Evolutionary conservation across 2,113 vertebrate species (phyloP).

Genomic region (Crotophaga sulcirostris): DNA sequence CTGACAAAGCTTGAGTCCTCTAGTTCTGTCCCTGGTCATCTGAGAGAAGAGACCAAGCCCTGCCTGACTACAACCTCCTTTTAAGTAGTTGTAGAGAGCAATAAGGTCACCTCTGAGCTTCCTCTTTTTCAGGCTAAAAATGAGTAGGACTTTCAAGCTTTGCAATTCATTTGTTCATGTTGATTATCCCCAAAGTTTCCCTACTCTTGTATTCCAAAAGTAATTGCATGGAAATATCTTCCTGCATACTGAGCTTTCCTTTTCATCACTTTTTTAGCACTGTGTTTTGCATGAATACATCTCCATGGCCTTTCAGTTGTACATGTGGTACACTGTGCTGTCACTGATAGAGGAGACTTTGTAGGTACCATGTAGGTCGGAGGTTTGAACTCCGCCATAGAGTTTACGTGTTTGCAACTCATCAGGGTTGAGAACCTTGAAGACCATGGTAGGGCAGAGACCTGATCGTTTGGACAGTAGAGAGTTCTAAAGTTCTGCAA

Average conservation of each 20-base stretch:
- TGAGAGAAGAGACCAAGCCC: too few relatives aligned
- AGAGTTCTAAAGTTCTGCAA: neutral
- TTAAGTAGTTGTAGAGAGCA: too few relatives aligned
- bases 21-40: too few relatives aligned
- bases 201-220: neutral
- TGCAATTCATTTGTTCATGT: neutral
- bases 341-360: neutral
- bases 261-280: neutral
- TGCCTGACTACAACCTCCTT: too few relatives aligned
- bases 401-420: neutral
- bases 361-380: neutral
- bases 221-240: neutral
- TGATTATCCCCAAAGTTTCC: neutral
- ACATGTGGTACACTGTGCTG: neutral
- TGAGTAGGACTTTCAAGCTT: neutral
- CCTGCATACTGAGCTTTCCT: neutral
- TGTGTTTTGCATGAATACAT: neutral
- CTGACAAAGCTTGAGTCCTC: too few relatives aligned
- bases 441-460: neutral
- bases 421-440: neutral
- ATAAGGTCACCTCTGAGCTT: too few relatives aligned
- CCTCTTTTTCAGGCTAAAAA: too few relatives aligned
- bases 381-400: neutral
- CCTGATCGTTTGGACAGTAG: neutral
- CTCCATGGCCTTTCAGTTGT: neutral